These are phyloP conservation scores for Bovichtus diacanthus DNA, from an alignment of 2,797 vertebrate species.

Conservation along the genomic window DNA sequence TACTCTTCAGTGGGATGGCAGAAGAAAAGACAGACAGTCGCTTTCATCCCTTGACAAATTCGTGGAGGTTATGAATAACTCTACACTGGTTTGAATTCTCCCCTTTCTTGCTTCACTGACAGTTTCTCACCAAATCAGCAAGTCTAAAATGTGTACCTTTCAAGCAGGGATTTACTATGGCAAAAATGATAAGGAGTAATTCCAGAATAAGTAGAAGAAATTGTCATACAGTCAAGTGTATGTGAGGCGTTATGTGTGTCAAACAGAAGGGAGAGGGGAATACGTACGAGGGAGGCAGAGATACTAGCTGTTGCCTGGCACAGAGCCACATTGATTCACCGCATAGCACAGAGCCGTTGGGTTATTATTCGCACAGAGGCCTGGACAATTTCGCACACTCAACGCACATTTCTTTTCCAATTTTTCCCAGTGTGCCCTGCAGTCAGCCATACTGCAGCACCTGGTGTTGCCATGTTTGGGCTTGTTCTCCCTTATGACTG, in stretches of 20 bases:
- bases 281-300: conserved; percentile 41
- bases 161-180: background rate
- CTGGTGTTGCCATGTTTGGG: conserved; percentile 59
- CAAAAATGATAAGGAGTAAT: background rate
- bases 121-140: conserved; percentile 3
- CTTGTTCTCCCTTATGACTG: conserved; percentile 42
- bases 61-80: conserved; percentile 24
- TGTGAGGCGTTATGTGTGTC: background rate
- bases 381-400: conserved; percentile 56
- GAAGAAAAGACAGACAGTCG: conserved; percentile 9
- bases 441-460: conserved; percentile 65
- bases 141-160: background rate
- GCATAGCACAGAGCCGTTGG: conserved; percentile 54
- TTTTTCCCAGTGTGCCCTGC: conserved; percentile 58
- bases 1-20: conserved; percentile 14
- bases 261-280: conserved; percentile 59
- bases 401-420: conserved; percentile 35
- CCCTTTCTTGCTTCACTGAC: background rate
- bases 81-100: conserved; percentile 9
- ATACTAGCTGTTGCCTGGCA: conserved; percentile 62
- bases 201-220: background rate
- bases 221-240: background rate
- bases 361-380: conserved; percentile 60
- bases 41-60: conserved; percentile 31
- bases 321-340: conserved; percentile 70